phyloP scores from a whole-genome alignment of 2,797 vertebrate genomes.

The Gymnoscopelus microlampas region DNA sequence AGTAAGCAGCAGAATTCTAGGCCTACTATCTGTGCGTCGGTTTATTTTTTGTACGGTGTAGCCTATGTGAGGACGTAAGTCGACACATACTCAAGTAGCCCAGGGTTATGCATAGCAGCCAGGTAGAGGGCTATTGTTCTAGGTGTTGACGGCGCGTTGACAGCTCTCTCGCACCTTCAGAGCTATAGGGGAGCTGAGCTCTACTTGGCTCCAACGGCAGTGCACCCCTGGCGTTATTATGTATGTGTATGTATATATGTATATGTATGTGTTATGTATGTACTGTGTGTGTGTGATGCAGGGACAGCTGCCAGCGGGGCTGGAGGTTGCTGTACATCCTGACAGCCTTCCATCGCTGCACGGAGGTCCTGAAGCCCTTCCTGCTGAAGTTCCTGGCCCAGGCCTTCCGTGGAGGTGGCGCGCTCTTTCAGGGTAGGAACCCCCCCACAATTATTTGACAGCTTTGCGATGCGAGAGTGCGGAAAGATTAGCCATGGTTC shows the following conservation, averaged over 20 bases:
- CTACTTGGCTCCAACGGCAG: background rate
- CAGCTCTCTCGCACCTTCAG: too few species aligned
- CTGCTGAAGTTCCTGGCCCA: conserved; percentile 87
- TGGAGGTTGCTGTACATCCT: conserved; percentile 96
- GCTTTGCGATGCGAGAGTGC: too few species aligned
- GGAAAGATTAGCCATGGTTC: too few species aligned
- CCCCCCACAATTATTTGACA: conserved; percentile 7
- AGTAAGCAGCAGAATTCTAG: too few species aligned
- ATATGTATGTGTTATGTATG: conserved; percentile 11
- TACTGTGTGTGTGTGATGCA: conserved; percentile 48
- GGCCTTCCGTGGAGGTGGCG: conserved; percentile 78
- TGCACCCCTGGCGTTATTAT: background rate
- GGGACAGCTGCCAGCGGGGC: conserved; percentile 93
- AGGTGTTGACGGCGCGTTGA: too few species aligned
- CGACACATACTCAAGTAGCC: too few species aligned
- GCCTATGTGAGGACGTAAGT: too few species aligned
- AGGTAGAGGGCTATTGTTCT: too few species aligned
- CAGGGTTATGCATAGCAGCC: too few species aligned
- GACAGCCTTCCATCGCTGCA: conserved; percentile 90
- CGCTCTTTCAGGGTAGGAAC: conserved; percentile 89
- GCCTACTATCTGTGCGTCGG: too few species aligned
- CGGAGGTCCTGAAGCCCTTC: conserved; percentile 89
- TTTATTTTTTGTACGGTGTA: too few species aligned
- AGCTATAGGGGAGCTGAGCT: too few species aligned
- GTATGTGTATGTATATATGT: conserved; percentile 3